A percentile compares a stretch with the other conserved stretches of the same genome.
phyloP scores from a whole-genome alignment of 2,113 vertebrate genomes.

The Spizaetus ornatus region DNA sequence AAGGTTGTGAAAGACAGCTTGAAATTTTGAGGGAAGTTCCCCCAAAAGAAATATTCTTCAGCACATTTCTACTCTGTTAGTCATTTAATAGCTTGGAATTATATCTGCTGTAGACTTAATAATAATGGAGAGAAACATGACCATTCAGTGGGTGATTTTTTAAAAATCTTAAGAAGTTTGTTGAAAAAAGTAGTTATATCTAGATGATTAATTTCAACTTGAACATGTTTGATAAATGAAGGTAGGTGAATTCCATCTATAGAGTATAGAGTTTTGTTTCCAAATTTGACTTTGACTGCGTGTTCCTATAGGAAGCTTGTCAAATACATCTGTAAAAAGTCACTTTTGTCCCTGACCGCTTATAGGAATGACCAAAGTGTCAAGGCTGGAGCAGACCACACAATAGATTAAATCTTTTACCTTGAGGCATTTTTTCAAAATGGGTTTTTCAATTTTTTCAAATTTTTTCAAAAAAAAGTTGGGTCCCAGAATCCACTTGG shows the following conservation, averaged over 20 bases:
- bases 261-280: not conserved
- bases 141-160: not conserved
- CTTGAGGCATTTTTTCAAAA: not conserved
- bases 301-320: not conserved
- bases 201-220: not conserved
- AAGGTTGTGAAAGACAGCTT: not conserved
- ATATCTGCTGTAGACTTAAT: not conserved
- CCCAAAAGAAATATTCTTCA: not conserved
- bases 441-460: no score
- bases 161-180: not conserved
- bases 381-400: not conserved
- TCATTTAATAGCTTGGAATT: not conserved
- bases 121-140: not conserved
- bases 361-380: not conserved
- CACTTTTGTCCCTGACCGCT: not conserved
- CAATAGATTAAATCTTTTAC: not conserved
- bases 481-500: not conserved
- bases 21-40: not conserved
- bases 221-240: not conserved
- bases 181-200: not conserved
- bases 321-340: not conserved
- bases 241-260: not conserved
- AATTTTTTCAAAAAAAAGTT: no score
- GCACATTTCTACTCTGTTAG: not conserved
- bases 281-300: not conserved